A percentile compares a stretch with the other conserved stretches of the same genome.
Evolutionary conservation across 2,888 invertebrate genomes (phyloP).

Genomic region (Byasa hedistus): DNA sequence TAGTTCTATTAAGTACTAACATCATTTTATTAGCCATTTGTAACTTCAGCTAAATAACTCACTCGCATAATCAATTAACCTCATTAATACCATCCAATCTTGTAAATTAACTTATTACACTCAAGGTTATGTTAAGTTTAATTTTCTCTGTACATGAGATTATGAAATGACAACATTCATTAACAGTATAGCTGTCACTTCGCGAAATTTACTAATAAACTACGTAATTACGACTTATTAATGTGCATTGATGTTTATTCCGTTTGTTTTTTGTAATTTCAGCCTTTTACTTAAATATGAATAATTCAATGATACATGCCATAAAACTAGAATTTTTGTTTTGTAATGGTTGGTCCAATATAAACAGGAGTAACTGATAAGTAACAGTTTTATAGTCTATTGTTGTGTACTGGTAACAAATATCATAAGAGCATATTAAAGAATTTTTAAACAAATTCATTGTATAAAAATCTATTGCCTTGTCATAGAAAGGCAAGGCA

Average conservation of each 20-base stretch:
- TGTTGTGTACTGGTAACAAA: too few species aligned
- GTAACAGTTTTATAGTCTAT: too few species aligned
- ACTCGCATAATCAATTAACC: not conserved
- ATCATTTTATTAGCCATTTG: not conserved
- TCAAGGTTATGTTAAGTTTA: not conserved
- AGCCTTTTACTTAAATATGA: too few species aligned
- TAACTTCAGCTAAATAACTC: not conserved
- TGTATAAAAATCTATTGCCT: too few species aligned
- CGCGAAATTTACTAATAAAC: constrained; percentile 2
- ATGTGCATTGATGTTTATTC: not conserved
- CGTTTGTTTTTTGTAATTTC: too few species aligned
- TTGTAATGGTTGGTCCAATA: too few species aligned
- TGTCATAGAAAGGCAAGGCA: too few species aligned
- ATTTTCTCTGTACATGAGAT: constrained; percentile 5
- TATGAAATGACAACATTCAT: constrained; percentile 7
- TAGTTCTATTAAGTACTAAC: not conserved
- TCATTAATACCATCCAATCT: not conserved
- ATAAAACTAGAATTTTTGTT: too few species aligned
- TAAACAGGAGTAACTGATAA: too few species aligned
- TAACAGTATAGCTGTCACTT: not conserved
- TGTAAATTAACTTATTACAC: not conserved
- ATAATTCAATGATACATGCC: too few species aligned
- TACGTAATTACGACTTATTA: not conserved
- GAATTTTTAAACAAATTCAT: too few species aligned
- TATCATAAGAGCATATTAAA: too few species aligned